Percentiles rank a stretch among this genome's conserved stretches.
phyloP scores from a whole-genome alignment of 2,113 vertebrate genomes.

The Fulica atra region DNA sequence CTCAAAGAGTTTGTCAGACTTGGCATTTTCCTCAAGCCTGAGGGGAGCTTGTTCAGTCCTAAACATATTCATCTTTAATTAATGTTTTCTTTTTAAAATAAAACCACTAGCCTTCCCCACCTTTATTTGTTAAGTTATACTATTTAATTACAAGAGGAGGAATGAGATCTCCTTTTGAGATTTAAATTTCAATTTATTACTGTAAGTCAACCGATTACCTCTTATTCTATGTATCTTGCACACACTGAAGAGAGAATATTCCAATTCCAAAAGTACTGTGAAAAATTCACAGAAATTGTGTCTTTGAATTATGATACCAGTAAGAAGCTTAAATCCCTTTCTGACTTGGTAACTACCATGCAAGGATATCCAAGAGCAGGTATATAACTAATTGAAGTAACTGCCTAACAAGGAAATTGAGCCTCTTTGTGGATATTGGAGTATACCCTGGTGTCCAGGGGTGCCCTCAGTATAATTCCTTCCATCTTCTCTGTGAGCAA shows the following conservation, averaged over 20 bases:
- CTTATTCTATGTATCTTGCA: neutral
- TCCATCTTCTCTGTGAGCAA: neutral
- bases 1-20: conserved; percentile 21
- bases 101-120: neutral
- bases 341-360: neutral
- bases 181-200: neutral
- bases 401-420: neutral
- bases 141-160: neutral
- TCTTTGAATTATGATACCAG: neutral
- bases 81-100: conserved; percentile 33
- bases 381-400: neutral
- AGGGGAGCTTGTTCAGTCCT: neutral
- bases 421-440: neutral
- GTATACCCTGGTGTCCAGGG: neutral
- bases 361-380: neutral
- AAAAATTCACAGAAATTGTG: neutral
- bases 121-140: neutral
- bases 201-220: neutral
- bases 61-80: conserved; percentile 41
- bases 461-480: neutral
- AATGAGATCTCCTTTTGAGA: neutral
- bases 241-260: neutral
- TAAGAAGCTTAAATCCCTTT: neutral
- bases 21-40: conserved; percentile 41
- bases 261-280: neutral